phyloP scores from a whole-genome alignment of 2,797 vertebrate genomes.

The Pseudochirops corinnae region DNA sequence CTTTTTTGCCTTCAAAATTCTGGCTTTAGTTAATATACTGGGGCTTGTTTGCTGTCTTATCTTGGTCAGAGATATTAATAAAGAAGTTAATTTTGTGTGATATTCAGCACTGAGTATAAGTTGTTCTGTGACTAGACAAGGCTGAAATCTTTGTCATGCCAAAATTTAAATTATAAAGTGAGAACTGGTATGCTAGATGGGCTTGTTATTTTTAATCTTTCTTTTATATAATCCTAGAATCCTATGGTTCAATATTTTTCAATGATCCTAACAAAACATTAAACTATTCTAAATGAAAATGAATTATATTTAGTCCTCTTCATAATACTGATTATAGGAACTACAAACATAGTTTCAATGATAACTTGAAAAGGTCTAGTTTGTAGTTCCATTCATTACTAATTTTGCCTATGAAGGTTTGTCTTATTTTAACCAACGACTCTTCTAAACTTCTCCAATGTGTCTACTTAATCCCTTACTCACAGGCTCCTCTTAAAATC shows the following conservation, averaged over 20 bases:
- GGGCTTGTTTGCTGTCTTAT: neutral
- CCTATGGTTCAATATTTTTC: neutral
- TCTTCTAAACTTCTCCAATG: neutral
- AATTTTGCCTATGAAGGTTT: neutral
- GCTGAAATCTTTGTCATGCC: neutral
- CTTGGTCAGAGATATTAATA: neutral
- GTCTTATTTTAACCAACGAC: neutral
- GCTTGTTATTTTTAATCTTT: slow-evolving; percentile 29
- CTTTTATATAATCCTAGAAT: slow-evolving; percentile 30
- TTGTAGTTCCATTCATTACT: neutral
- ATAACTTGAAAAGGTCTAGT: neutral
- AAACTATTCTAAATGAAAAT: slow-evolving; percentile 18
- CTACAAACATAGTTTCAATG: neutral
- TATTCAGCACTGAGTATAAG: neutral
- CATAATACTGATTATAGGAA: neutral
- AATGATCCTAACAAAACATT: slow-evolving; percentile 22
- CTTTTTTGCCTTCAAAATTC: neutral
- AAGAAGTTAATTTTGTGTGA: slow-evolving; percentile 15
- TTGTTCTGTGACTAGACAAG: slow-evolving; percentile 19
- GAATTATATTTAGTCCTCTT: neutral
- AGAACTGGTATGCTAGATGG: slow-evolving; percentile 14
- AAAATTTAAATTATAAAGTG: slow-evolving; percentile 46
- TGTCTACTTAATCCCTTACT: neutral
- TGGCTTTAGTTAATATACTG: neutral
- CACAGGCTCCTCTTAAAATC: neutral